Percentiles rank a stretch among this genome's conserved stretches.
Conservation (phyloP, 2,888 invertebrate species). For the Drosophila eohydei region DNA sequence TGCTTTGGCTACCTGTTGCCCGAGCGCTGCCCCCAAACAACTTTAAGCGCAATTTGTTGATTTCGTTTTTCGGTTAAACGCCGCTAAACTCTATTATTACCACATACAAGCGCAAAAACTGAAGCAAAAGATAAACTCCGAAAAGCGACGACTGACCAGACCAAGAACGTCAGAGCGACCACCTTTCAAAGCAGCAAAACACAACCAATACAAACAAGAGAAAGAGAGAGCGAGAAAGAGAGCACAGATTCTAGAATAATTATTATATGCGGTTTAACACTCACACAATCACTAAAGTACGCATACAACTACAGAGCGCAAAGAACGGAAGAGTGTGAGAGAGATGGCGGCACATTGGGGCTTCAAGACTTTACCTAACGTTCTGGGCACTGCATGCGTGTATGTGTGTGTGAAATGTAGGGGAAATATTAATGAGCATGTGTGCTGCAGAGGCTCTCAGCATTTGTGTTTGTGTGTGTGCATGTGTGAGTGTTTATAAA, state of each 20-base stretch:
- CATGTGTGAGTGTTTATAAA: conserved; percentile 71
- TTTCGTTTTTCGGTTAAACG: conserved; percentile 35
- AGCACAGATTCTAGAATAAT: conserved; percentile 69
- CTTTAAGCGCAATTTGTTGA: conserved; percentile 15
- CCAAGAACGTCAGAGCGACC: conserved; percentile 54
- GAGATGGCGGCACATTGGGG: conserved; percentile 43
- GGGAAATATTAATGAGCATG: conserved; percentile 67
- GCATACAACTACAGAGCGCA: conserved; percentile 31
- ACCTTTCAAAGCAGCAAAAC: conserved; percentile 52
- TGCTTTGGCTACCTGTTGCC: conserved; percentile 44
- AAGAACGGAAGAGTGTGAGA: conserved; percentile 23
- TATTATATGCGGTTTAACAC: conserved; percentile 65
- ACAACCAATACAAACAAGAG: conserved; percentile 22
- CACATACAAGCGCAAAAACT: conserved; percentile 27
- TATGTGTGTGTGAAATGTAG: conserved; percentile 60
- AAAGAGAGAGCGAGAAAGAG: conserved; percentile 1
- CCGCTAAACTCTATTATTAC: conserved; percentile 63
- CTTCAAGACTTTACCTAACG: conserved; percentile 74
- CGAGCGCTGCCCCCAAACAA: conserved; percentile 28
- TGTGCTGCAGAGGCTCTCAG: conserved; percentile 48
- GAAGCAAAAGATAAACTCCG: conserved; percentile 32
- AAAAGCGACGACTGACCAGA: conserved; percentile 35
- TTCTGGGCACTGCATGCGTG: conserved; percentile 38
- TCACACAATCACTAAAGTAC: conserved; percentile 22
- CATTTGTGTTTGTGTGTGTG: conserved; percentile 18